These are phyloP conservation scores for Tipula unca DNA, from an alignment of 2,888 invertebrate species.

Conservation along the genomic window DNA sequence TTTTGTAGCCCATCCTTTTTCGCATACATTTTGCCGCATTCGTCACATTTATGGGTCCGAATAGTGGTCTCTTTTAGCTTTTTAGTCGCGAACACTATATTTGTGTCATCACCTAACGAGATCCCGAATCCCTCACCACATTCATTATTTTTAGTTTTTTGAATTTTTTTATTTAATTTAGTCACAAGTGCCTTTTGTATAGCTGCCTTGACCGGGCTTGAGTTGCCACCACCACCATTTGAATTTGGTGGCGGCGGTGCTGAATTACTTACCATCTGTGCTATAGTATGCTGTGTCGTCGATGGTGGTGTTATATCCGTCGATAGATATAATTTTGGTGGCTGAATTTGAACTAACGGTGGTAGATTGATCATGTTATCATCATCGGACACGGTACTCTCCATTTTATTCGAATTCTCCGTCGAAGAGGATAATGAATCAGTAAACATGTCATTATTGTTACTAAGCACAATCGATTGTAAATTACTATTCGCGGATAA, in stretches of 20 bases:
- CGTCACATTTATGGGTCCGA: not conserved
- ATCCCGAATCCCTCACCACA: not conserved
- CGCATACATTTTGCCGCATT: not conserved
- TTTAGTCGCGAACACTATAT: not conserved
- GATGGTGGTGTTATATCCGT: not conserved
- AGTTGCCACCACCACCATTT: constrained; percentile 14
- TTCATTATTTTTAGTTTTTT: constrained; percentile 16
- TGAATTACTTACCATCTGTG: not conserved
- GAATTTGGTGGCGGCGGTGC: not conserved
- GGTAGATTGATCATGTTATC: not conserved
- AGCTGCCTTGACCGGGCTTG: constrained; percentile 23
- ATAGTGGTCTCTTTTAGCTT: not conserved
- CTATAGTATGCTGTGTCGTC: not conserved
- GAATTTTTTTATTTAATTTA: constrained; percentile 24
- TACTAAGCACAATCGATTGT: not conserved
- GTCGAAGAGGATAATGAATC: not conserved
- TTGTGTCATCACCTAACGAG: not conserved
- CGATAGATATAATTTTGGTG: not conserved
- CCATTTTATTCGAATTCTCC: not conserved
- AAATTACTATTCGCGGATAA: not conserved
- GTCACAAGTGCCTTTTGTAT: constrained; percentile 25
- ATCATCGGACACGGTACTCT: not conserved
- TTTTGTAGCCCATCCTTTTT: not conserved
- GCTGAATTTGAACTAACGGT: constrained; percentile 10
- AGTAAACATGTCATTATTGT: not conserved